Evolutionary conservation across 2,797 vertebrate genomes (phyloP), one percentile per base, ranked within the genome.

Genomic region (Channa striata): DNA sequence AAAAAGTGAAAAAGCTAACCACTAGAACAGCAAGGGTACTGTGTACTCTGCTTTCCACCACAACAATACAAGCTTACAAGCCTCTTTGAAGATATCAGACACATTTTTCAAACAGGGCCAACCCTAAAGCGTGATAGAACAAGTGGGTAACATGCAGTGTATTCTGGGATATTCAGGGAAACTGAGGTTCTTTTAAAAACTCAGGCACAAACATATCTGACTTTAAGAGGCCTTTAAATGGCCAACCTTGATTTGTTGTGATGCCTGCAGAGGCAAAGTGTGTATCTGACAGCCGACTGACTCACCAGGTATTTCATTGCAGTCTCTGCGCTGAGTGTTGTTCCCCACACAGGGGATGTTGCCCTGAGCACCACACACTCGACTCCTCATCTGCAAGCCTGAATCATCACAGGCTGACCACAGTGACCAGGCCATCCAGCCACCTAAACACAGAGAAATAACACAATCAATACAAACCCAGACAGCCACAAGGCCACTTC

Each of bases 401-500:
- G 95, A 95, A 66, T 98, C 96, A 7, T 96, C 94, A 33, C 98
- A 99, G 23, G 94, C 81, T 3, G 96, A 96, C 98, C 98, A 99
- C 85, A 97, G 94, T 0, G 96, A 96, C 98, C 98, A 99, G 47
- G 94, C 95, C 17, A 97, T 97, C 98, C 98, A 99, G 62, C 98
- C 98, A 77, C 97, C 98, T 99, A 86, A 72, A 81, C 67, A 76
- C 70, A 84, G 54, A 70, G 17, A 57, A 59, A 36, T 30, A 53
- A 42, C 61, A 42, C 56, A 74, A 64, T 89, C 51, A 87, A 63
- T 72, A 30, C 33, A 67, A 68, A 66, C 49, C 60, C 66, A 17
- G 58, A 74, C 71, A 70, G 64, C 44, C 25, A 53, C 53, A 30
- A 51, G 51, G 44, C 68, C 39, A 30, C 52, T 20, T 71, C 60